Evolutionary conservation across 2,797 vertebrate species (phyloP), one percentile per base, ranked within the genome.

Genomic region (Coregonus sp.): DNA sequence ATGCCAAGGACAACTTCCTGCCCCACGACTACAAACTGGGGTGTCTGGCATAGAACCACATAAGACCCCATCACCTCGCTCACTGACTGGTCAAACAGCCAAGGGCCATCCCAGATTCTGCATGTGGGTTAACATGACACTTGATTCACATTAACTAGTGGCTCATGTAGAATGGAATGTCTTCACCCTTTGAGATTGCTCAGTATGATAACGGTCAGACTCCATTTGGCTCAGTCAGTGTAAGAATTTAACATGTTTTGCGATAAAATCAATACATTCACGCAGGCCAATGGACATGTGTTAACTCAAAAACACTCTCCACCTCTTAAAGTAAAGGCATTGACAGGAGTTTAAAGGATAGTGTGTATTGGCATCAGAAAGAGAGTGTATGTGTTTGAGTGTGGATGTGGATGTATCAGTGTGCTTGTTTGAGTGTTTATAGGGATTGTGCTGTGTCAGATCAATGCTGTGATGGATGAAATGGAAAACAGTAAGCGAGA

Each of bases 11-110:
- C 35, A 83, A 74, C 81, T 89, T 89, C 86, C 86, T 91, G 76
- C 86, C 78, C 4, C 78, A 82, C 11, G 69, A 84, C 83, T 89
- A 84, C 81, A 88, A 89, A 79, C 86, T 89, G 72, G 83, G 81
- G 86, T 89, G 70, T 73, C 25, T 70, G 77, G 80, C 84, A 86
- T 61, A 5, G 18, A 6, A 61, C n/a, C 56, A 20, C 9, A 47
- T 68, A 37, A 56, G 29, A 66, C 33, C 37, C 37, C 7, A 70
- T 37, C 40, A 20, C 37, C n/a, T 20, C 3, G 37, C n/a, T 70
- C 67, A 16, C 9, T 61, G n/a, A 61, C 56, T 61, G 56, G 18
- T 61, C 56, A 20, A n/a, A n/a, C 37, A 37, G 35, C 35, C 40
- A 70, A n/a, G 18, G 9, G 65, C 11, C 4, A 20, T 54, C 0